Base-by-base conservation (phyloP, 2,888 invertebrate species). In the Rhingia rostrata region DNA sequence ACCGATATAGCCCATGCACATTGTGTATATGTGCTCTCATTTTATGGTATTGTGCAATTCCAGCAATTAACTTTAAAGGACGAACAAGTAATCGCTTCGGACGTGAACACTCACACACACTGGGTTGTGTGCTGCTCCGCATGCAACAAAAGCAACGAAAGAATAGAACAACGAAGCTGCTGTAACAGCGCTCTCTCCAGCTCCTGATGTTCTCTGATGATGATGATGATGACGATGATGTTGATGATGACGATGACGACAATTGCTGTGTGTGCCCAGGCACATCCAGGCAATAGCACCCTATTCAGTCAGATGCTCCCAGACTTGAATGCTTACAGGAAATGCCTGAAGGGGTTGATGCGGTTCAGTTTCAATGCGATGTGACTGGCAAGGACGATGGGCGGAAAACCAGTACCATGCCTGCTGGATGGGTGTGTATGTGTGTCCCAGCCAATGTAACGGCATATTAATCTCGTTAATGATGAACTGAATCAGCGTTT, bases 381-480 rank as follows among this genome's bases (percentile, higher is more conserved):
- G 78, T 72, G 72, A 66, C 81, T 74, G 78, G 22, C 77, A 78
- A 78, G 67, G 78, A 79, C 73, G 69, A 54, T 43, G 66, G 60
- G 41, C 67, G 70, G 51, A 63, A 73, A 51, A 12, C n/a, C 14
- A 9, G 7, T 6, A 4, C 9, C 32, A 54, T 12, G 2, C 1
- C 37, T 14, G 61, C 35, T 58, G 3, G 30, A 22, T n/a, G 4
- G 22, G 41, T 47, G 54, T 66, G 41, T 72, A 41, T 80, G 60
- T 72, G 88, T 90, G 90, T 90, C 91, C 88, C 87, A 88, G 88
- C 87, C 89, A 88, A 88, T 88, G 90, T 89, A 88, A 89, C 88
- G 89, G 89, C 88, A 90, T 91, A 91, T 91, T 91, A 91, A 91
- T 91, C 91, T 91, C 89, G 89, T 91, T 91, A 91, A 91, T 91